Conservation (phyloP, 2,797 vertebrate genomes). For the Gastrophryne carolinensis region DNA sequence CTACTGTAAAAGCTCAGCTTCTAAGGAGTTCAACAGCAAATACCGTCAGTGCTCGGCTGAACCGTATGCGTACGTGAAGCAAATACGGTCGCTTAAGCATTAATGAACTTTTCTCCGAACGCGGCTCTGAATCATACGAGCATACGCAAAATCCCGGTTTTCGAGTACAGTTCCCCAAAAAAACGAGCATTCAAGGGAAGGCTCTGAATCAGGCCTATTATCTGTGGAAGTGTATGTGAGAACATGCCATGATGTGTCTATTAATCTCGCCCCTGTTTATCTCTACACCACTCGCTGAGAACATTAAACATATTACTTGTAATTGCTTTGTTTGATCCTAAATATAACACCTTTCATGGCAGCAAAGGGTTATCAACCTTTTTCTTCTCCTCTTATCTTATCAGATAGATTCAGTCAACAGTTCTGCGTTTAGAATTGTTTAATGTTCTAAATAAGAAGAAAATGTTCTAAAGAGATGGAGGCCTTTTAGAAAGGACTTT, state of each 20-base stretch:
- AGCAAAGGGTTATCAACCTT: neutral
- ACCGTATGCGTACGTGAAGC: too few species aligned
- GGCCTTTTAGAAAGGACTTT: too few species aligned
- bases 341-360: neutral
- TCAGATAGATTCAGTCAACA: neutral
- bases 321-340: constrained; percentile 27
- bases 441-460: neutral
- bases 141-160: too few species aligned
- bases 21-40: too few species aligned
- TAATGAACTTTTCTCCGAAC: too few species aligned
- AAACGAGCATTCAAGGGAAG: too few species aligned
- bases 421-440: neutral
- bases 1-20: too few species aligned
- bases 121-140: too few species aligned
- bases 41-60: too few species aligned
- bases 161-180: too few species aligned
- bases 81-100: too few species aligned
- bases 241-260: neutral
- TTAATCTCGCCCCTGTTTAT: constrained; percentile 1
- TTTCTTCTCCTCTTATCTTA: neutral
- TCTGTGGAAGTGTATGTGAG: neutral
- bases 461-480: neutral
- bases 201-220: too few species aligned
- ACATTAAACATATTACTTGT: constrained; percentile 9
- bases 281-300: neutral